A percentile compares a stretch with the other conserved stretches of the same genome.
phyloP scores from a whole-genome alignment of 2,888 invertebrate species.

The Psococerastis gibbosa region DNA sequence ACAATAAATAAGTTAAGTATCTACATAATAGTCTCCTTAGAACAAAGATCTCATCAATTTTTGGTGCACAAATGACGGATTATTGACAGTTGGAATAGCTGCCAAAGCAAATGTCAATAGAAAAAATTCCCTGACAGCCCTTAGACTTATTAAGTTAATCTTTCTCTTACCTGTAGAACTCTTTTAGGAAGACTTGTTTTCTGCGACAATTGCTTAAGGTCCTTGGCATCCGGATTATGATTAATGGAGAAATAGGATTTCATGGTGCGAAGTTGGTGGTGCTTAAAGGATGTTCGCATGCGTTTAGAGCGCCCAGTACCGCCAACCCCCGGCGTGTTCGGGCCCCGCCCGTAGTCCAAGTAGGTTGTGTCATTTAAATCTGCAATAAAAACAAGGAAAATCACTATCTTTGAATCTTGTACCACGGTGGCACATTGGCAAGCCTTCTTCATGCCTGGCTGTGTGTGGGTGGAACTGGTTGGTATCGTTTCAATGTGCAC shows the following conservation, averaged over 20 bases:
- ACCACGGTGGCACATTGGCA: no score
- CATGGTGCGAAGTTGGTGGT: constrained; percentile 86
- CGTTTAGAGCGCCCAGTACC: constrained; percentile 59
- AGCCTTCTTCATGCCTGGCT: no score
- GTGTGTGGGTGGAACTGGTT: no score
- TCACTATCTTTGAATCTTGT: no score
- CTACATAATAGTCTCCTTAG: no score
- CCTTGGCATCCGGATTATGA: constrained; percentile 93
- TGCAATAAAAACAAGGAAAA: constrained; percentile 29
- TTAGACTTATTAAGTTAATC: no score
- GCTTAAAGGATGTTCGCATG: constrained; percentile 90
- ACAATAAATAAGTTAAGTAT: no score
- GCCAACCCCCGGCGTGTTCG: constrained; percentile 53
- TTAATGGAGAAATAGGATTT: constrained; percentile 90
- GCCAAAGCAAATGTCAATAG: constrained; percentile 2
- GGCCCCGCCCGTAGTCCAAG: constrained; percentile 64
- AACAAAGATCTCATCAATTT: no score
- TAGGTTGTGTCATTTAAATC: constrained; percentile 50
- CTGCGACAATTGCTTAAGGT: constrained; percentile 82
- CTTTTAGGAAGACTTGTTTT: constrained; percentile 87
- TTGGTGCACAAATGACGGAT: no score
- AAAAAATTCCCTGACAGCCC: constrained; percentile 3
- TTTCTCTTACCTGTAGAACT: constrained; percentile 63
- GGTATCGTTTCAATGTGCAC: no score
- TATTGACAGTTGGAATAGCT: no score